Evolutionary conservation across 2,797 vertebrate genomes (phyloP).

Genomic region (Falco biarmicus): DNA sequence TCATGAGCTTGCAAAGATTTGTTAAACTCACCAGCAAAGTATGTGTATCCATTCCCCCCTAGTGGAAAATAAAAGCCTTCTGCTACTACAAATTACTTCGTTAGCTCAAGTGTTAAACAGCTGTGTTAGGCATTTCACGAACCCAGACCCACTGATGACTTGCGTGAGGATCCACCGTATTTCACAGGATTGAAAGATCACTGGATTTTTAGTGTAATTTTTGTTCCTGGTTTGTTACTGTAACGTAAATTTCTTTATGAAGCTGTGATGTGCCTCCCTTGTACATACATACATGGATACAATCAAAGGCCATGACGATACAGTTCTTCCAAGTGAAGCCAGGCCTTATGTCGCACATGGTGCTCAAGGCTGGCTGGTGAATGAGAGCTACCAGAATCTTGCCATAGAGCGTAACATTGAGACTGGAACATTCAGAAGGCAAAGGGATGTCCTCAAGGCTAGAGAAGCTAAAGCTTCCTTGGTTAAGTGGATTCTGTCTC

Average conservation of each 20-base stretch:
- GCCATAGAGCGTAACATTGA: neutral
- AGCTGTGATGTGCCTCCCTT: neutral
- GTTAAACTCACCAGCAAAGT: neutral
- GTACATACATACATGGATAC: neutral
- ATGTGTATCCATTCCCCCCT: slow-evolving; percentile 51
- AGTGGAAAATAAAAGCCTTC: slow-evolving; percentile 47
- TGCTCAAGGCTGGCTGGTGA: neutral
- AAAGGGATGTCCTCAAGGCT: neutral
- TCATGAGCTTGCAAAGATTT: neutral
- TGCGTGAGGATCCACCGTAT: neutral
- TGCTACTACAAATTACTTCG: neutral
- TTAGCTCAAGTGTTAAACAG: neutral
- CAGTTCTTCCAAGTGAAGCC: neutral
- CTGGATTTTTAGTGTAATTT: neutral
- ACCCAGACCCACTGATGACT: neutral
- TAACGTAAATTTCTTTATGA: neutral
- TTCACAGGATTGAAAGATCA: neutral
- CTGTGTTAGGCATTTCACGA: neutral
- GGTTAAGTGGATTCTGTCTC: neutral
- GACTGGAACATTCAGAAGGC: neutral
- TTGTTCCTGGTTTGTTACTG: neutral
- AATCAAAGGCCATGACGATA: neutral
- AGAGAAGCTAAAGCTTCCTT: neutral
- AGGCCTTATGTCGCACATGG: neutral
- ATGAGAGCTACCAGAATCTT: neutral